Percentiles rank a stretch among this genome's conserved stretches.
Conservation (phyloP, 2,797 vertebrate genomes). For the Alectoris magna region DNA sequence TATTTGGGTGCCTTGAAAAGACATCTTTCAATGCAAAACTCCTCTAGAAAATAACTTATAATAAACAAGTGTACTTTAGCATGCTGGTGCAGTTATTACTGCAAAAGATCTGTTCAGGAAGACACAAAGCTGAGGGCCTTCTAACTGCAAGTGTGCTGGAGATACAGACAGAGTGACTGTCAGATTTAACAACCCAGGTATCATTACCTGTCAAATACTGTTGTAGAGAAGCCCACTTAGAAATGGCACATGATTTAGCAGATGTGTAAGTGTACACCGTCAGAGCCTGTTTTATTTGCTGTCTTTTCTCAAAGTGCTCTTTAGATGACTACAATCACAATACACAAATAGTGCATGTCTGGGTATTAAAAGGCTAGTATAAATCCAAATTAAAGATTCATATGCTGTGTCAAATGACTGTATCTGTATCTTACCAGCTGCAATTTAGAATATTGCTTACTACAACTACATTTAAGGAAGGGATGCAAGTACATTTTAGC, state of each 20-base stretch:
- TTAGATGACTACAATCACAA: not conserved
- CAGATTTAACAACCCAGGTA: constrained; percentile 9
- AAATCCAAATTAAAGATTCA: not conserved
- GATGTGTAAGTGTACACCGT: constrained; percentile 13
- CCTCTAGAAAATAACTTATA: not conserved
- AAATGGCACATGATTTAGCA: constrained; percentile 18
- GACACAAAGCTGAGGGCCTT: not conserved
- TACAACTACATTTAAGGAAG: not conserved
- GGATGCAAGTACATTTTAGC: not conserved
- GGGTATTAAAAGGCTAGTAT: not conserved
- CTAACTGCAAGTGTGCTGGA: not conserved
- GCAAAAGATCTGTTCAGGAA: not conserved
- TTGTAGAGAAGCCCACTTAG: constrained; percentile 22
- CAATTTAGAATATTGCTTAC: not conserved
- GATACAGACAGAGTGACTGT: constrained; percentile 3
- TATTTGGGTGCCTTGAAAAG: not conserved
- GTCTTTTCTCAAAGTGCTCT: not conserved
- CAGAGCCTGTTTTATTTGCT: constrained; percentile 16
- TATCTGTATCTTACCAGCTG: not conserved
- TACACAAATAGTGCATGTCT: not conserved
- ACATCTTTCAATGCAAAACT: not conserved
- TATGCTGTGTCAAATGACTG: not conserved
- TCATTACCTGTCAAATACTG: constrained; percentile 49
- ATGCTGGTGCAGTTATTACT: not conserved
- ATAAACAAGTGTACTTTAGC: not conserved